Evolutionary conservation across 2,797 vertebrate genomes (phyloP), one percentile per base, ranked within the genome.

Genomic region (Typhlichthys eigenmanni): DNA sequence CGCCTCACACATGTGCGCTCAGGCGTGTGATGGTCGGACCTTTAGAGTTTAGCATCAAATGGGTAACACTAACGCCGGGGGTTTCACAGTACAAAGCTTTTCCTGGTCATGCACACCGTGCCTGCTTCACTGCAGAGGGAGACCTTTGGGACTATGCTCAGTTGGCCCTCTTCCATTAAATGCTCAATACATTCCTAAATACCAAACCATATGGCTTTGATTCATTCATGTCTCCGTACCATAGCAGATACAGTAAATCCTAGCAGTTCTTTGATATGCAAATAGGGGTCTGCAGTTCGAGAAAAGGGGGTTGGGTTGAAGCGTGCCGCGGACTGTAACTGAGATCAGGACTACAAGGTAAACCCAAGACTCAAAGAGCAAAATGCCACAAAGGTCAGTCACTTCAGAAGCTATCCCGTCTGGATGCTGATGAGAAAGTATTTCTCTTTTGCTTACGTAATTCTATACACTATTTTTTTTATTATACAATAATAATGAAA

Each of bases 1-100:
- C 75, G 79, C 87, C 79, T 88, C 80, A 86, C 92, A 93, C 91
- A 91, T 91, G 91, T 92, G 90, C 86, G 80, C 68, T 78, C 79
- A 88, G 80, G 83, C 85, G 74, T 89, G 85, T 87, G 87, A 92
- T 90, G 89, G 92, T 88, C 82, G 87, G 87, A 89, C 84, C 83
- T 91, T 82, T 71, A 75, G 86, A 85, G 80, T 86, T 43, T 89
- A 85, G 83, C 88, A 82, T 91, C 90, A 92, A 89, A 90, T 86
- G 78, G 84, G 81, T 81, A 81, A 87, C 82, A 81, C 74, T 68
- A 79, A 84, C 82, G 79, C 73, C 78, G 78, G 74, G 63, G 78
- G 78, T 79, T 87, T 81, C 68, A 82, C 78, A 76, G 81, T 80
- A 85, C 80, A 89, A 82, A 84, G 79, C 72, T 79, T 68, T 83